Evolutionary conservation across 2,797 vertebrate species (phyloP).

Genomic region (Lithobates pipiens): DNA sequence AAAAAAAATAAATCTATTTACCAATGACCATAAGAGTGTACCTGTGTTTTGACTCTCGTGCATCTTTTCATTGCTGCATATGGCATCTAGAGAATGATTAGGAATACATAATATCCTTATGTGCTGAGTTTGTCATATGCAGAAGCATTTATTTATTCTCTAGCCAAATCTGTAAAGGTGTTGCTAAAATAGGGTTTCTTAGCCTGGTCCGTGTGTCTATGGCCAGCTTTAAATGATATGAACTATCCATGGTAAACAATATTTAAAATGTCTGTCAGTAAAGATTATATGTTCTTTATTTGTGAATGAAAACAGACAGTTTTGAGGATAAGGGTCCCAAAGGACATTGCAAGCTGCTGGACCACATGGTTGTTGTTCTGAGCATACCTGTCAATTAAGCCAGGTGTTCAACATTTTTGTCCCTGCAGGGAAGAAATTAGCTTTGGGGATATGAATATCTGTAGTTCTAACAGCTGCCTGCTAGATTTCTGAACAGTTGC

Average conservation of each 20-base stretch:
- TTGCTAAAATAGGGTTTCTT: no score
- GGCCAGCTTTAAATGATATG: neutral
- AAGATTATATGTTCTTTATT: neutral
- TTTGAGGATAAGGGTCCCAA: constrained; percentile 9
- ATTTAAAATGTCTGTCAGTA: neutral
- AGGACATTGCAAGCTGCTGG: constrained; percentile 6
- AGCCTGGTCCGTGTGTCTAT: neutral
- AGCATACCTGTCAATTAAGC: constrained; percentile 8
- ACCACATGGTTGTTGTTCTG: constrained; percentile 26
- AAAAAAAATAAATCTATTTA: no score
- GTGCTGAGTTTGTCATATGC: no score
- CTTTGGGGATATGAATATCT: constrained; percentile 17
- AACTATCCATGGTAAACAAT: neutral
- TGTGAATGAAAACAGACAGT: constrained; percentile 2
- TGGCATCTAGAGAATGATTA: no score
- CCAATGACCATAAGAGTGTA: no score
- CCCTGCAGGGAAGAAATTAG: neutral
- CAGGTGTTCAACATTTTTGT: constrained; percentile 2
- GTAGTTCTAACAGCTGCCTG: neutral
- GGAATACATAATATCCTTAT: no score
- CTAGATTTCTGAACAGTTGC: no score
- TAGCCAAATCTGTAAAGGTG: no score
- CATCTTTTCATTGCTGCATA: no score
- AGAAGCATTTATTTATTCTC: no score
- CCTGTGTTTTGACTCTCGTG: no score